Evolutionary conservation across 2,888 invertebrate species (phyloP).

Genomic region (Syritta pipiens): DNA sequence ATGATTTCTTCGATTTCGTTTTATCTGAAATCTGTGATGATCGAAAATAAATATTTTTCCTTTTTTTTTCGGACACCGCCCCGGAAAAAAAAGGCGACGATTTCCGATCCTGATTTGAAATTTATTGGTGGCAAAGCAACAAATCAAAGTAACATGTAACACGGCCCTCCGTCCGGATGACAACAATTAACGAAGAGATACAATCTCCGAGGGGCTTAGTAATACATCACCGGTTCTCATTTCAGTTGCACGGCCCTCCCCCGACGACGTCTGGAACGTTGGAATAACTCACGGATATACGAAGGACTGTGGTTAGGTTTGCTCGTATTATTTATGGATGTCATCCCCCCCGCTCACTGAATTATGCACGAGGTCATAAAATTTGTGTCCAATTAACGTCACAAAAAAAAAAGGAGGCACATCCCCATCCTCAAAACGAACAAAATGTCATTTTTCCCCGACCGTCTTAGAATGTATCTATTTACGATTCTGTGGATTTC

Average conservation of each 20-base stretch:
- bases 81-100: too few species aligned
- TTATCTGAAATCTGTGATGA: conserved; percentile 22
- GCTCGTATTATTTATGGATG: conserved; percentile 62
- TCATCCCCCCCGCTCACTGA: conserved; percentile 43
- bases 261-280: conserved; percentile 44
- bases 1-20: background rate
- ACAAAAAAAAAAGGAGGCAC: conserved; percentile 9
- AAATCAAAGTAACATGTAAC: conserved; percentile 50
- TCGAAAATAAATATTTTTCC: conserved; percentile 33
- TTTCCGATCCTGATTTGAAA: conserved; percentile 32
- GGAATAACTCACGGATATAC: conserved; percentile 31
- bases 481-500: background rate
- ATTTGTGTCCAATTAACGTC: conserved; percentile 68
- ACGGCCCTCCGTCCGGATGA: conserved; percentile 13
- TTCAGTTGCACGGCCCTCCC: conserved; percentile 30
- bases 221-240: conserved; percentile 46
- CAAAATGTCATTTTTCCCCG: too few species aligned
- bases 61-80: too few species aligned
- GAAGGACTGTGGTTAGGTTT: background rate
- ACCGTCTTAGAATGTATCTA: background rate
- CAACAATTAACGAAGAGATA: conserved; percentile 54
- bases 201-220: conserved; percentile 33
- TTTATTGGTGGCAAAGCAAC: conserved; percentile 58
- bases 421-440: too few species aligned
- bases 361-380: conserved; percentile 66